Evolutionary conservation across 2,888 invertebrate species (phyloP).

Genomic region (Laothoe populi): DNA sequence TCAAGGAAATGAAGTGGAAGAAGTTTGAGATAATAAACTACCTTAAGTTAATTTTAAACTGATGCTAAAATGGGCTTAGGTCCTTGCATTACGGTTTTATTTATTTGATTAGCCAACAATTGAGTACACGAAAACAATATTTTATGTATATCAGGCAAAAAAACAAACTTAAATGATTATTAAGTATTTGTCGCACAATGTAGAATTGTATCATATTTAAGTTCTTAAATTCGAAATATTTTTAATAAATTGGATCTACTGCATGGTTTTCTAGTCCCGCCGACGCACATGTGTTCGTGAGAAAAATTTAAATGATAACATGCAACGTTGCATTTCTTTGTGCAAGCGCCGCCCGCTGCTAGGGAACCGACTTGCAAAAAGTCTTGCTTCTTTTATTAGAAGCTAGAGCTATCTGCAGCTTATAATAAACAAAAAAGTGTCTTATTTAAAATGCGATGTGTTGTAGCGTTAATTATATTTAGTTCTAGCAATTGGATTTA

Average conservation of each 20-base stretch:
- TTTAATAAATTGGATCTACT: constrained; percentile 38
- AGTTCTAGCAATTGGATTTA: background rate
- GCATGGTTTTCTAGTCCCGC: constrained; percentile 48
- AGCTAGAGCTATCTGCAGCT: background rate
- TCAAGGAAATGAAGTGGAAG: too few species aligned
- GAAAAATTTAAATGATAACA: constrained; percentile 68
- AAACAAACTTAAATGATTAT: too few species aligned
- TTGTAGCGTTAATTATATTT: background rate
- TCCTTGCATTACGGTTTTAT: too few species aligned
- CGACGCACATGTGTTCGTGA: constrained; percentile 68
- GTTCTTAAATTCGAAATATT: background rate
- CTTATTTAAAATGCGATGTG: constrained; percentile 10
- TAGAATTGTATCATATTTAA: too few species aligned
- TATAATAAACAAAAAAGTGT: background rate
- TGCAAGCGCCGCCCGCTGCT: constrained; percentile 58
- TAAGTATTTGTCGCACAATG: too few species aligned
- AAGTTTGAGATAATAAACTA: too few species aligned
- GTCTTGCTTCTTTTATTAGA: constrained; percentile 3
- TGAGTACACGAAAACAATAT: too few species aligned
- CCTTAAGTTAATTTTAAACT: too few species aligned
- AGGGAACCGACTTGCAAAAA: constrained; percentile 32
- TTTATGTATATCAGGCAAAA: too few species aligned
- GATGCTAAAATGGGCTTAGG: too few species aligned
- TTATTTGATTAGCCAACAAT: too few species aligned
- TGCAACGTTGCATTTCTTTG: constrained; percentile 65